A percentile compares a stretch with the other conserved stretches of the same genome.
phyloP scores from a whole-genome alignment of 2,113 vertebrate genomes.

The Peromyscus maniculatus region DNA sequence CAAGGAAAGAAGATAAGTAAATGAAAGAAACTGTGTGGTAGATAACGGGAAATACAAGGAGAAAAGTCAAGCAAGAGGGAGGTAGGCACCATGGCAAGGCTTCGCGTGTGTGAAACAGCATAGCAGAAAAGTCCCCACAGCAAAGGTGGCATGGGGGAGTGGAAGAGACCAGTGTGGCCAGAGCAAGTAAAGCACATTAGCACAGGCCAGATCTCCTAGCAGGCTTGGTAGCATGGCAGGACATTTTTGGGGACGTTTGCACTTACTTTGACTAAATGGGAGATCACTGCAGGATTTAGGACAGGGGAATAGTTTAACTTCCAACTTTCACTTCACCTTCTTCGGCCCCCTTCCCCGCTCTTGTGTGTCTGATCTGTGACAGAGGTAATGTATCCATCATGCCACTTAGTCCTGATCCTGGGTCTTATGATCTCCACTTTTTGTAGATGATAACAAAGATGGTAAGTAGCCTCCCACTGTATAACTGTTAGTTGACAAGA shows the following conservation, averaged over 20 bases:
- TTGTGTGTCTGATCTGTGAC: background rate
- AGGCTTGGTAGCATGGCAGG: background rate
- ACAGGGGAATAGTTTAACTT: too few species aligned
- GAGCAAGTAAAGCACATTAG: background rate
- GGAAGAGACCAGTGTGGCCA: background rate
- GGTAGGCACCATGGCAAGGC: background rate
- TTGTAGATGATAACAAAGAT: background rate
- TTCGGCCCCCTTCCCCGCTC: background rate
- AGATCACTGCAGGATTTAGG: background rate
- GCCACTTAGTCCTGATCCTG: background rate
- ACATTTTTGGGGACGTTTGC: background rate
- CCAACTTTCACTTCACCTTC: background rate
- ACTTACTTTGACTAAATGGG: background rate
- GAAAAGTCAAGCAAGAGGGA: background rate
- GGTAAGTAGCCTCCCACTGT: too few species aligned
- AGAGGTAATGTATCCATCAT: accelerated
- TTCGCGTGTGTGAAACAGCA: too few species aligned
- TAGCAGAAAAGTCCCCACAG: background rate
- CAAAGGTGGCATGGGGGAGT: background rate
- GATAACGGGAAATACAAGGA: background rate
- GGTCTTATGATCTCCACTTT: background rate
- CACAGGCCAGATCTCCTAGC: background rate
- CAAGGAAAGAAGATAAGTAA: background rate
- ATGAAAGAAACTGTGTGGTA: background rate
- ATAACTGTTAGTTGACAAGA: background rate